Evolutionary conservation across 2,797 vertebrate species (phyloP), one percentile per base, ranked within the genome.

Genomic region (Phoxinus dragarum): DNA sequence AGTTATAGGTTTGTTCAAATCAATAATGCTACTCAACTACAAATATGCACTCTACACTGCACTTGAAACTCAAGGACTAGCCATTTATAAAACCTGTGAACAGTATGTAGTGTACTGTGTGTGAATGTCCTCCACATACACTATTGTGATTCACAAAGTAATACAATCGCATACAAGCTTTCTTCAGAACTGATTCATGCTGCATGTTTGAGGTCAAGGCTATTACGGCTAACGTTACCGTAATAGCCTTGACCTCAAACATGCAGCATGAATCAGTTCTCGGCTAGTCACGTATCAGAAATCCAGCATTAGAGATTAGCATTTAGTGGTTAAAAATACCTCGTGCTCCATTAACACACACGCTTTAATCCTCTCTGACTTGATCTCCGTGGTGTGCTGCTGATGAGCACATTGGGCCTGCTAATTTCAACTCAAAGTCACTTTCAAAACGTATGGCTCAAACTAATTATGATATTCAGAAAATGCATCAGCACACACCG

Each of bases 251-350:
- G 40, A 82, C 75, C 54, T 84, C 23, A 19, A 68, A 71, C 40
- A 81, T 40, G 31, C 52, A 66, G 69, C 69, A 83, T 66, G 74
- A 80, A 74, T 80, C 74, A 56, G 71, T 73, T 80, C 47, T 71
- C 31, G 36, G 76, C 72, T 74, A 83, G 52, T 84, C 73, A 85
- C 76, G 56, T 59, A 84, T 86, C 81, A 79, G 73, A 86, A 87
- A 77, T 80, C 78, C 54, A 31, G 90, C 88, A 78, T 90, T 90
- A 91, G 85, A 90, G 87, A 52, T 88, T 81, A 87, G 85, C 81
- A 64, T 31, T 49, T 61, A 78, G 82, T 8, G 38, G 80, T 73
- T 88, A 89, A 89, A 88, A 88, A 90, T 88, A 89, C 72, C 73
- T 16, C 17, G 6, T 14, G 86, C 71, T 84, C 84, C 86, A 88